phyloP scores from a whole-genome alignment of 2,113 vertebrate species.

The Engraulis encrasicolus region DNA sequence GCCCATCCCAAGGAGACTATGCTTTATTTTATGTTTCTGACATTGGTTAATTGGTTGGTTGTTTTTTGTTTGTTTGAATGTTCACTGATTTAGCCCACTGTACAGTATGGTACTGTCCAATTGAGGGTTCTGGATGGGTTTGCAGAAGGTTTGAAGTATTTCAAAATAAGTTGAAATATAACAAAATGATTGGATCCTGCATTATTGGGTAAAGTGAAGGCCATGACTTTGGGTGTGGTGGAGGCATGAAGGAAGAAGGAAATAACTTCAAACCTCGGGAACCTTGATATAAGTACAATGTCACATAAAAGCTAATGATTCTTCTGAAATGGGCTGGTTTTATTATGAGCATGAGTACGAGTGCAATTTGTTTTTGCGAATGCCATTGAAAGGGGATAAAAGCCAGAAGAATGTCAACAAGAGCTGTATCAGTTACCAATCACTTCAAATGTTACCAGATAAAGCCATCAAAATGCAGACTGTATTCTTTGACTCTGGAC shows the following conservation, averaged over 20 bases:
- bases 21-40: too few species aligned
- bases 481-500: background rate
- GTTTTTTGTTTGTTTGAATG: background rate
- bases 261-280: background rate
- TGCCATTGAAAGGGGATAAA: background rate
- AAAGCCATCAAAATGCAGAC: background rate
- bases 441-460: background rate
- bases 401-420: background rate
- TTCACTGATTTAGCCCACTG: background rate
- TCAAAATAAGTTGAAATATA: too few species aligned
- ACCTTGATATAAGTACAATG: background rate
- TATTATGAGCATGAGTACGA: background rate
- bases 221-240: background rate
- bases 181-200: too few species aligned
- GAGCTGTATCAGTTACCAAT: background rate
- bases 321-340: background rate
- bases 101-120: too few species aligned
- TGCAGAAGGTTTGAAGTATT: too few species aligned
- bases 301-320: background rate
- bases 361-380: background rate
- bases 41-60: too few species aligned
- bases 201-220: too few species aligned
- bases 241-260: background rate
- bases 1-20: too few species aligned
- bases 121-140: too few species aligned